Evolutionary conservation across 2,888 invertebrate genomes (phyloP), one percentile per base, ranked within the genome.

Genomic region (Agriotes lineatus): DNA sequence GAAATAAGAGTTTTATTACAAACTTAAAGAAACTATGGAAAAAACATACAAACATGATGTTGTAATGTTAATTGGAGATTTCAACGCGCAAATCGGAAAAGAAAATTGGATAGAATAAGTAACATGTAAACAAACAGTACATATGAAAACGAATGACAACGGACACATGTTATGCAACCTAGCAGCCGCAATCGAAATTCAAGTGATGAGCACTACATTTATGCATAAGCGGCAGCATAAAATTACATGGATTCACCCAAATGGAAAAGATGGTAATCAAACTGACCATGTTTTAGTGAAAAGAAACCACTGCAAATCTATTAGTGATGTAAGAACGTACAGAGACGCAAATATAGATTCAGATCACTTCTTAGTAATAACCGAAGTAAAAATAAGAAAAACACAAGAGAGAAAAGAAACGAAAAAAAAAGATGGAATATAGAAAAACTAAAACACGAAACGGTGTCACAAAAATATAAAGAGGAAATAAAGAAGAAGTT

Each of bases 81-180:
- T 39, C 39, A 39, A 39, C 39, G 14, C 14, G 14, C 39, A 39
- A n/a, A 3, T 14, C 39, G 39, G n/a, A 39, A 39, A 39, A 39
- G 39, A 39, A 39, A n/a, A 39, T 14, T 39, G 39, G 10, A 3
- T 39, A 39, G 10, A 39, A 39, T 5, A 39, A 39, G 39, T 39
- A 39, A 14, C 39, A 39, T 39, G 39, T 5, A 39, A 39, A 39
- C 39, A 39, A 39, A 39, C 39, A 39, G 39, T 39, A 39, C 3
- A 39, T 10, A 39, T 39, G 39, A 39, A 39, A 39, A 39, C 39
- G 39, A 39, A 39, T 39, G n/a, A 39, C 39, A 39, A 39, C 39
- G 39, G 39, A 25, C 25, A 25, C 25, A 25, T 25, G 25, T 25
- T 25, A 25, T 25, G 25, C 25, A 25, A 25, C 25, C 39, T 39